Evolutionary conservation across 2,113 vertebrate species (phyloP), one percentile per base, ranked within the genome.

Genomic region (Gopherus flavomarginatus): DNA sequence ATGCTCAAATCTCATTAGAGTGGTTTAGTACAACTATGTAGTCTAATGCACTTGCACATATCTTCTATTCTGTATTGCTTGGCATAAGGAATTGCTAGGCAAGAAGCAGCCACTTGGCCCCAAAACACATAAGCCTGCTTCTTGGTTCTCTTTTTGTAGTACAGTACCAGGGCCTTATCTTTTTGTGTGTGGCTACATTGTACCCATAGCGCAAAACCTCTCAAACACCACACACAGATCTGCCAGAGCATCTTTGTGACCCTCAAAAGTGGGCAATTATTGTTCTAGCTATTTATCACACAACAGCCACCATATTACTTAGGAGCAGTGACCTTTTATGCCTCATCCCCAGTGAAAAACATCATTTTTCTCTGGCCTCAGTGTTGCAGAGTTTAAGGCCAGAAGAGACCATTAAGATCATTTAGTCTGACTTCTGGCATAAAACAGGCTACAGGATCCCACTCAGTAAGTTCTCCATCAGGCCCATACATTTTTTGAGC

Each of bases 381-480:
- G 88, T 75, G 38, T 31, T 4, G 5, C 11, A 72, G 42, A 35
- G 53, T 59, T 83, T 57, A 0, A 4, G 38, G 44, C 14, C 5
- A 31, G 6, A 52, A 27, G 35, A 84, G 11, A 57, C 35, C 38
- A 84, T 11, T 52, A 53, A 31, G 79, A 14, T 2, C 14, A 17
- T 12, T 19, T 79, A 29, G 13, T 26, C 16, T 1, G 50, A 10
- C 6, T 57, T 86, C 53, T 31, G 24, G 4, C 44, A 16, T 47
- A 42, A 62, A 5, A n/a, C 4, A 5, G 11, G 35, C 0, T 27
- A 1, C 17, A 3, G n/a, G 69, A 42, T 11, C 29, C 29, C 29
- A 62, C 13, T n/a, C 69, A 42, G 21, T 24, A 42, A 72, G 24
- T 42, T 72, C 19, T 72, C 9, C 38, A 42, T 77, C 11, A 26